Base-by-base conservation (phyloP, 1,140 invertebrate genomes). In the Lethrus apterus region DNA sequence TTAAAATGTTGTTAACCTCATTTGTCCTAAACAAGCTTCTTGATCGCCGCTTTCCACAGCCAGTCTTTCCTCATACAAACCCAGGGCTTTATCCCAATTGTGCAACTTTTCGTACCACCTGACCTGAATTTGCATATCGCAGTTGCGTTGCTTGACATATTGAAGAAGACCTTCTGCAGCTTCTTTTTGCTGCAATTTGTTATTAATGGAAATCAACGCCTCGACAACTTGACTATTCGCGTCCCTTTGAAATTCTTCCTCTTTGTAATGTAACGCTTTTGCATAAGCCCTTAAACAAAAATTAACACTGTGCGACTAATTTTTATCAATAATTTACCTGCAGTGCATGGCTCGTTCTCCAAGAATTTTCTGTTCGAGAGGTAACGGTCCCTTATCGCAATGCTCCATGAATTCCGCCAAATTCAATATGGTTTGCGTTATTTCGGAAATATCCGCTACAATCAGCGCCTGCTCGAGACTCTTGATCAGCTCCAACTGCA, bases 361-460 rank as follows among this genome's bases (percentile, higher is more conserved):
- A 0, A 90, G 62, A 13, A 98, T 68, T 35, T 86, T 82, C 0
- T 86, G 80, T 46, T 93, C 84, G 14, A 99, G 74, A 1, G 95
- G 93, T 42, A 99, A 68, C 0, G 92, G 88, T 10, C 95, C 93
- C 48, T 91, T 91, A 62, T 99, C 96, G 64, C 93, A 98, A 63
- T 99, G 96, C 59, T 99, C 96, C 92, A 99, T 98, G 59, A 99
- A 99, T 70, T 99, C 96, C 0, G 94, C 94, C 18, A 99, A 71
- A 70, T 99, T 99, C 2, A 99, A 71, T 46, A 99, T 88, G 0
- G 94, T 95, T 62, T 99, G 95, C 0, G 94, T 98, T 20, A 99
- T 86, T 68, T 99, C 97, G 0, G 94, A 90, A 36, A 96, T 79
- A 63, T 98, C 93, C 9, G 93, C 91, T 1, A 92, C 87, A 33